phyloP scores from a whole-genome alignment of 2,797 vertebrate genomes.

The Enteromius radiatus region DNA sequence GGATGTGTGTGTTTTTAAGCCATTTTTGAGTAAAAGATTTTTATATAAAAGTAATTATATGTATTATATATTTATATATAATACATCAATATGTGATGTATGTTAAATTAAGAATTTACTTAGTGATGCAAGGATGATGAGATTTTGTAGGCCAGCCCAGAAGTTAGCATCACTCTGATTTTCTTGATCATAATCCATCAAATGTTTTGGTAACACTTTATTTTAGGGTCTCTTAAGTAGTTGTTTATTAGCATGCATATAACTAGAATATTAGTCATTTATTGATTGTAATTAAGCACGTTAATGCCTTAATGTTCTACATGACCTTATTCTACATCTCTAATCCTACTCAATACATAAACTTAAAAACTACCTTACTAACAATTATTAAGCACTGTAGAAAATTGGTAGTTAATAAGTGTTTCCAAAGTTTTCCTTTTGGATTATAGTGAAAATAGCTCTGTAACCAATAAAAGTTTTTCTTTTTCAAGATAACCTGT shows the following conservation, averaged over 20 bases:
- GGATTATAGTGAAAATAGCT: not conserved
- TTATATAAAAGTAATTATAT: not conserved
- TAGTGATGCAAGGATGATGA: not conserved
- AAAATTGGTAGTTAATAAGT: too few species aligned
- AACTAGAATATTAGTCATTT: too few species aligned
- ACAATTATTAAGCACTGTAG: too few species aligned
- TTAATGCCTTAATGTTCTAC: too few species aligned
- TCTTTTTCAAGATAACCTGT: not conserved
- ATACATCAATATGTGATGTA: not conserved
- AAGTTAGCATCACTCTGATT: not conserved
- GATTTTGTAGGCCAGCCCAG: not conserved
- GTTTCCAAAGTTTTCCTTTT: not conserved
- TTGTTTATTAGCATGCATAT: too few species aligned
- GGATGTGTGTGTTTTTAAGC: not conserved
- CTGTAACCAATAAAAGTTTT: not conserved
- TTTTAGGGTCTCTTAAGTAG: too few species aligned
- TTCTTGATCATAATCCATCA: not conserved
- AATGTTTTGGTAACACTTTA: too few species aligned
- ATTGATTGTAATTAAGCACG: too few species aligned
- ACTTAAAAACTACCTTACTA: too few species aligned
- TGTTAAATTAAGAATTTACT: not conserved
- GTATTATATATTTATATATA: not conserved
- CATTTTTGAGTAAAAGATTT: not conserved
- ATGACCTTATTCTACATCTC: too few species aligned
- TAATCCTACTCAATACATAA: too few species aligned